Base-by-base conservation (phyloP, 2,797 vertebrate species). In the Gambelia wislizenii region DNA sequence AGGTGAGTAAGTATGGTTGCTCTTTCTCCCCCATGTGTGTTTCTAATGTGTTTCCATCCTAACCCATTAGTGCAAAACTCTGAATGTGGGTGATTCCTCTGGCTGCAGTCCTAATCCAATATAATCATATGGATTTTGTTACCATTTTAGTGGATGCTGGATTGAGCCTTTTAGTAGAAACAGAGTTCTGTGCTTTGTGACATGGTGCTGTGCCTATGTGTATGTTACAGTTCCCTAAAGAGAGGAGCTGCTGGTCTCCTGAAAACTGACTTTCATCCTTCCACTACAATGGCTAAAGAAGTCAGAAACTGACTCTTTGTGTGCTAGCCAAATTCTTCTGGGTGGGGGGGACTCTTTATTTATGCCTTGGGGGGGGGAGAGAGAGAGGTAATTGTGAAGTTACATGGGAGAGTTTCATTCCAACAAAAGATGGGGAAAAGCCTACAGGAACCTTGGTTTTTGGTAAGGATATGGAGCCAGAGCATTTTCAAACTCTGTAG, bases 151-250 rank as follows among this genome's bases (percentile, higher is more conserved):
- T 83, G 78, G 84, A 4, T 33, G 70, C 12, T n/a, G 6, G 84
- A 36, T n/a, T 20, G 30, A 82, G 76, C 36, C 33, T 56, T 84
- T 79, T 33, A 16, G 56, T 39, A 36, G 49, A 64, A 85, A 27
- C 64, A 81, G 52, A 52, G 39, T 76, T 36, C 77, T 90, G 86
- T 87, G 87, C 83, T 87, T 70, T 77, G 84, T 88, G 87, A 67
- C n/a, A 22, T 14, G 49, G 70, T 61, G 1, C 64, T 74, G 67
- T 47, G 36, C 5, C 33, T 78, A 25, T 74, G 25, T 2, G 27
- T 61, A 52, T 20, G 27, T 12, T 47, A 13, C 74, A 72, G 13
- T 1, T 47, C 61, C 39, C 70, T 69, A 27, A 42, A 85, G 25
- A 81, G n/a, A 49, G 36, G 59, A 42, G 10, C 39, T 27, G 54